Base-by-base conservation (phyloP, 2,888 invertebrate genomes). In the Thereva unica region DNA sequence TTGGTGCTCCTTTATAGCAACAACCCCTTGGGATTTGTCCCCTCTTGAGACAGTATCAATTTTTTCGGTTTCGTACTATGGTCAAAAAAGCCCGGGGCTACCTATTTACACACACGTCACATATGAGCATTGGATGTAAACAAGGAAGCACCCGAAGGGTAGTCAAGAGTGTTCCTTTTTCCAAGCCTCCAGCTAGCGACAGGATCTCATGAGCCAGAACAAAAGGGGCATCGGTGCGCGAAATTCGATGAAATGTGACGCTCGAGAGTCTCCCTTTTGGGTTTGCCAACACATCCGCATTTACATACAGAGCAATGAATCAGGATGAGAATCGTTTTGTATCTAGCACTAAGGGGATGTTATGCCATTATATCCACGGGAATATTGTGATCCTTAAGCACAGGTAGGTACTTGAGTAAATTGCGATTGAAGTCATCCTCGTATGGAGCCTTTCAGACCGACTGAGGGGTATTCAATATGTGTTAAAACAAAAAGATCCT, bases 191-290 rank as follows among this genome's bases (percentile, higher is more conserved):
- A 41, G 65, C 67, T 56, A 56, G 35, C 8, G 50, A 40, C 37
- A 56, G 63, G 54, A 67, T 61, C 54, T 44, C 59, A 70, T 65
- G 65, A 68, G 70, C 67, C 66, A 56, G 66, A 69, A 82, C 81
- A 83, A 83, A 82, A 78, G 78, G 76, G 73, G 75, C 80, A 78
- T 73, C 76, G 78, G 78, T 75, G 80, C 81, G 78, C 81, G 78
- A 82, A 82, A 83, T 82, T 81, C 81, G 82, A 82, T 83, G 82
- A 83, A 82, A 82, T 82, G 82, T 81, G 80, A 82, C 82, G 81
- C 78, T 74, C 65, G 63, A 65, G 65, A 64, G 56, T 41, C 55
- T 49, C 49, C 61, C 65, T 61, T 59, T 57, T 38, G 64, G 64
- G 59, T 23, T 40, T 54, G n/a, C 12, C 35, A 6, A 35, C 10